phyloP scores from a whole-genome alignment of 2,888 invertebrate species.

The Pyralis farinalis region DNA sequence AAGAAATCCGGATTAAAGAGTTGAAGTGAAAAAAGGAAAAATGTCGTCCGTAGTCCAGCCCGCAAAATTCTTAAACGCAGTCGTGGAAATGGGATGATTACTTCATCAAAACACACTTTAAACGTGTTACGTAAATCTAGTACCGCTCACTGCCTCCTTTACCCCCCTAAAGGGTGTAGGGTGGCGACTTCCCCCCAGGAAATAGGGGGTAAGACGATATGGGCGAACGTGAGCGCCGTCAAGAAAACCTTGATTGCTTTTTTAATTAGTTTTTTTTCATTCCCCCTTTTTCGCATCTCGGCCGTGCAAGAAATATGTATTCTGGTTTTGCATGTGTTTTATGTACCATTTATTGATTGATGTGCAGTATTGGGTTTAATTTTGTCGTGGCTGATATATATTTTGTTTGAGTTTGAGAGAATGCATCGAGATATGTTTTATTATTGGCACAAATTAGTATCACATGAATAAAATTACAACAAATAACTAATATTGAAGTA shows the following conservation, averaged over 20 bases:
- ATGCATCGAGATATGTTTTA: too few relatives aligned
- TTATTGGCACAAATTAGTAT: too few relatives aligned
- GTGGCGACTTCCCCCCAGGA: conserved; percentile 52
- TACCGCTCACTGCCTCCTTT: conserved; percentile 55
- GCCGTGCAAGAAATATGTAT: conserved; percentile 74
- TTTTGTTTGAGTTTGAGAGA: too few relatives aligned
- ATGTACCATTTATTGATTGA: conserved; percentile 41
- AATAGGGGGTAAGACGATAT: conserved; percentile 79
- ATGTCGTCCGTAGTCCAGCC: conserved; percentile 59
- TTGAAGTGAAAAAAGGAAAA: conserved; percentile 51
- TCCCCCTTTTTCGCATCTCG: conserved; percentile 76
- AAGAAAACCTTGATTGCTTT: conserved; percentile 82
- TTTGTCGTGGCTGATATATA: too few relatives aligned
- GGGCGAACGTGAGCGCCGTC: conserved; percentile 81
- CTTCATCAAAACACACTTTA: conserved; percentile 82
- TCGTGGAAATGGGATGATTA: conserved; percentile 80
- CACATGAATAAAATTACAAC: too few relatives aligned
- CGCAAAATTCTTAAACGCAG: conserved; percentile 79
- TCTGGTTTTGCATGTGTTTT: conserved; percentile 44
- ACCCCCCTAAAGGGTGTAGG: conserved; percentile 61
- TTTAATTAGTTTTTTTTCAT: conserved; percentile 79
- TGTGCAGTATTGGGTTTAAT: too few relatives aligned
- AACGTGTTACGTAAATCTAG: conserved; percentile 81
- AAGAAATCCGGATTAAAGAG: conserved; percentile 72
- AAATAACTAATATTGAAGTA: too few relatives aligned